Conservation (phyloP, 2,113 vertebrate genomes). For the Semnornis frantzii region DNA sequence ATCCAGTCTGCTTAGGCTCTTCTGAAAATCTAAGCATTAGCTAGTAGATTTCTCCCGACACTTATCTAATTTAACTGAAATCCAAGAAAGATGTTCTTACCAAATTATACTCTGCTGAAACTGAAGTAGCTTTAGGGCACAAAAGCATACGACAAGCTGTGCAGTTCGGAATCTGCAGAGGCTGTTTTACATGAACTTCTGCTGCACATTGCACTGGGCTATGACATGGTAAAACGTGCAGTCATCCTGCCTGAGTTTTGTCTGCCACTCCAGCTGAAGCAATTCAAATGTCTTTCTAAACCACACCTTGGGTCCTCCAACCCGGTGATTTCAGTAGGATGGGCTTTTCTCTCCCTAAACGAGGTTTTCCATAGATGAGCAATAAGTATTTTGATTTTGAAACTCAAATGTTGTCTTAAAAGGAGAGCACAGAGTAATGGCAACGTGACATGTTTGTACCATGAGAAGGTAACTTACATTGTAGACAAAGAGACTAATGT, state of each 20-base stretch:
- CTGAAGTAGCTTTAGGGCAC: background rate
- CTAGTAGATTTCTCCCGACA: background rate
- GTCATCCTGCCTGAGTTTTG: background rate
- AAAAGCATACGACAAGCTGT: background rate
- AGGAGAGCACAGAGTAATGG: background rate
- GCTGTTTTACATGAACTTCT: background rate
- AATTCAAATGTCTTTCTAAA: background rate
- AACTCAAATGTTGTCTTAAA: background rate
- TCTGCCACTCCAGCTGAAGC: background rate
- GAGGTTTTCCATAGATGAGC: background rate
- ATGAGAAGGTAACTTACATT: constrained; percentile 83
- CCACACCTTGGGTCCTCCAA: background rate
- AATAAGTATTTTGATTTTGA: background rate
- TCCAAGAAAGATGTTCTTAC: background rate
- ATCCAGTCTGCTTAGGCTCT: background rate
- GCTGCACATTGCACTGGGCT: background rate
- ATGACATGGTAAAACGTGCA: background rate
- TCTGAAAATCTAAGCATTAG: background rate
- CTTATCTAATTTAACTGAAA: background rate
- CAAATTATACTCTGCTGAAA: background rate
- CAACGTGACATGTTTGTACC: background rate
- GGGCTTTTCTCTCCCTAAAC: background rate
- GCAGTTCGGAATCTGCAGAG: background rate
- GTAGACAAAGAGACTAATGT: constrained; percentile 95
- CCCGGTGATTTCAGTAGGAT: background rate